Evolutionary conservation across 1,140 invertebrate genomes (phyloP).

Genomic region (Nylanderia fulva): DNA sequence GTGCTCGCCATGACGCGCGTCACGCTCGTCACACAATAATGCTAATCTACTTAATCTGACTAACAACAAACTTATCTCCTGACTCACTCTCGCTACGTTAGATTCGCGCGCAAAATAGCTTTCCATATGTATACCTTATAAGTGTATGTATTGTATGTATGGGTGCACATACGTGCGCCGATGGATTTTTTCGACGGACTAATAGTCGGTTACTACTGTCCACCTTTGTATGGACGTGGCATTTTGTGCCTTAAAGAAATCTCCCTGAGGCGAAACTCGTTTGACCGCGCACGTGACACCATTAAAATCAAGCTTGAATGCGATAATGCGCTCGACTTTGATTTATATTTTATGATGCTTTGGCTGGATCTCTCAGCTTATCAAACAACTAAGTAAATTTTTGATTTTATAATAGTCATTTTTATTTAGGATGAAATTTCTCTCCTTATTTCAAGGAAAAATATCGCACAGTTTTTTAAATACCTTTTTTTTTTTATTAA

Average conservation of each 20-base stretch:
- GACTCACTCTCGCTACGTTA: conserved; percentile 76
- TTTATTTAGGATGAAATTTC: background rate
- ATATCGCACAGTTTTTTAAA: background rate
- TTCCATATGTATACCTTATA: background rate
- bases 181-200: conserved; percentile 42
- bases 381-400: background rate
- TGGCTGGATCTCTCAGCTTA: background rate
- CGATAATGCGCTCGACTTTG: background rate
- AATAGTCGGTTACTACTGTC: background rate
- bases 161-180: too few species aligned
- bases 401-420: background rate
- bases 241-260: background rate
- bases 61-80: conserved; percentile 82
- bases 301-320: background rate
- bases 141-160: background rate
- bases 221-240: background rate
- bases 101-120: conserved; percentile 69
- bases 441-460: background rate
- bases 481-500: background rate
- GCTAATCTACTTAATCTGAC: conserved; percentile 84
- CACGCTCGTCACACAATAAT: conserved; percentile 76
- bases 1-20: conserved; percentile 62
- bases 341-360: conserved; percentile 2
- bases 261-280: background rate
- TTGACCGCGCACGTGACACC: background rate